Evolutionary conservation across 2,888 invertebrate genomes (phyloP), one percentile per base, ranked within the genome.

Genomic region (Hyposoter didymator): DNA sequence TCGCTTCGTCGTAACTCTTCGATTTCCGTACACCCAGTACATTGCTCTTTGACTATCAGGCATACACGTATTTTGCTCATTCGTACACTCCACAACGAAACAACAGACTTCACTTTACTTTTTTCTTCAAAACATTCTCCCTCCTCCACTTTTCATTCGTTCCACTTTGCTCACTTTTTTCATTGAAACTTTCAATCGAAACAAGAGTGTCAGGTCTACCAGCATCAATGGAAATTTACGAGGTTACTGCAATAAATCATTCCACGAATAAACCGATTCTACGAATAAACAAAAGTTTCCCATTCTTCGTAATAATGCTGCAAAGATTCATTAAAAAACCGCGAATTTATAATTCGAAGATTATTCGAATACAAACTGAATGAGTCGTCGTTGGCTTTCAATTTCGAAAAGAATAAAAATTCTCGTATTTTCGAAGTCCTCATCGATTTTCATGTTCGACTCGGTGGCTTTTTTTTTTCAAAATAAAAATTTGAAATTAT

Each of bases 1-100:
- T 73, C 78, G 84, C 86, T 91, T 89, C 88, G 80, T 86, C 88
- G 87, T 91, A 91, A 91, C 90, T 91, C 85, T 75, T 49, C 69
- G 43, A 69, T 84, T 69, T 78, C 67, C 52, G 73, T 73, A 28
- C 28, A 59, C 32, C 45, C 43, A 19, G 62, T 74, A 74, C 74
- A 62, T 47, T 45, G 74, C 74, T 74, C 74, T 74, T 74, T 62
- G 76, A 75, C 81, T 64, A 62, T 22, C 66, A 72, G 66, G 32
- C 22, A 59, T 70, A 59, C 78, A 62, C 72, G 72, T 49, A 66
- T 72, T 59, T 70, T 49, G 12, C 35, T 70, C 62, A 35, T 45
- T 32, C 39, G 39, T 47, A 52, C 6, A 39, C 10, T 69, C 43
- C 35, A 64, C 14, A 70, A 82, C 43, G 43, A 47, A 67, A 74